These are phyloP conservation scores for Cetonia aurata DNA, from an alignment of 2,888 invertebrate species.

Conservation along the genomic window DNA sequence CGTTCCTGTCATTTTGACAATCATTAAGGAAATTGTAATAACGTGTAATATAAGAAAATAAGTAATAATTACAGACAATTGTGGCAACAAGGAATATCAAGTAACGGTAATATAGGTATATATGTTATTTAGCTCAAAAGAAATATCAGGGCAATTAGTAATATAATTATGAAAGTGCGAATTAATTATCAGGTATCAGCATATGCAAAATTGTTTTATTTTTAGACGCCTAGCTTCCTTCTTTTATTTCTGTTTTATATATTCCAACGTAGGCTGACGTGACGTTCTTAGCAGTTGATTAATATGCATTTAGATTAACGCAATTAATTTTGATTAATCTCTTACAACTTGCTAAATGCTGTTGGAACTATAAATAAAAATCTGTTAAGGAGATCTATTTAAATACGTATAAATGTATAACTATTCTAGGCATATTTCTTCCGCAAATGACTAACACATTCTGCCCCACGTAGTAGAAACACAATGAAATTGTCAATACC, in stretches of 20 bases:
- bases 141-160: conserved; percentile 26
- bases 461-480: background rate
- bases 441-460: background rate
- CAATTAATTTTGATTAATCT: conserved; percentile 42
- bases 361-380: conserved; percentile 14
- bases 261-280: conserved; percentile 23
- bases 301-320: conserved; percentile 37
- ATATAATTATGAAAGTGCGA: conserved; percentile 37
- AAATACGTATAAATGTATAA: conserved; percentile 2
- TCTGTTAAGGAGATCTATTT: conserved; percentile 2
- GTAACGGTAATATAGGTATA: conserved; percentile 9
- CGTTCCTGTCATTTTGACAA: too few relatives aligned
- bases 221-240: conserved; percentile 22
- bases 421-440: conserved; percentile 1
- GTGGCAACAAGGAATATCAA: background rate
- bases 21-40: too few relatives aligned
- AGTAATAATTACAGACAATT: conserved; percentile 12
- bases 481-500: conserved; percentile 38
- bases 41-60: too few relatives aligned
- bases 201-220: conserved; percentile 29
- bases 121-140: conserved; percentile 31
- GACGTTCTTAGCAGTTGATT: conserved; percentile 22
- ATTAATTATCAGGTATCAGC: conserved; percentile 35
- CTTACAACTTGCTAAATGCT: conserved; percentile 13
- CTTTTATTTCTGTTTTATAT: background rate